Evolutionary conservation across 1,140 invertebrate genomes (phyloP).

Genomic region (Zophobas atratus): DNA sequence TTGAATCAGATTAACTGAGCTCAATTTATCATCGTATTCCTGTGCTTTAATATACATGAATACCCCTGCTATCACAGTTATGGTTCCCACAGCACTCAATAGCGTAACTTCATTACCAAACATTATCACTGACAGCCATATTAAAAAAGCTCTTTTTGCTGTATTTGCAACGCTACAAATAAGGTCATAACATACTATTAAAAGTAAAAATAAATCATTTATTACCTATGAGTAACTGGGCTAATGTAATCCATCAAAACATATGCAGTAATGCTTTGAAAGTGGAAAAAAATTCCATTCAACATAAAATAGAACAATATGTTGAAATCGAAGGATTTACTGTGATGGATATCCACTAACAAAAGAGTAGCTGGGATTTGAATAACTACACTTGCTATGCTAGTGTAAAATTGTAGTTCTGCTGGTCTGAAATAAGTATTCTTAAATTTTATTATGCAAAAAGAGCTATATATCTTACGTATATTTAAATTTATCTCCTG

Average conservation of each 20-base stretch:
- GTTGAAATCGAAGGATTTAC: slow-evolving; percentile 71
- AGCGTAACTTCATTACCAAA: slow-evolving; percentile 87
- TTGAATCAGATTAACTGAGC: slow-evolving; percentile 64
- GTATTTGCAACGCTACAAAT: slow-evolving; percentile 87
- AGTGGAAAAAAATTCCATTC: slow-evolving; percentile 89
- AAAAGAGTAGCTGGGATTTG: slow-evolving; percentile 84
- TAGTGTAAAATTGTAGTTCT: slow-evolving; percentile 90
- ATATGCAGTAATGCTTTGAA: slow-evolving; percentile 90
- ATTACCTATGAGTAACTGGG: slow-evolving; percentile 89
- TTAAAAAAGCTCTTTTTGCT: slow-evolving; percentile 86
- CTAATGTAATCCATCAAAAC: slow-evolving; percentile 90
- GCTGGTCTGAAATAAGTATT: slow-evolving; percentile 77
- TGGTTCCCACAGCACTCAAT: slow-evolving; percentile 83
- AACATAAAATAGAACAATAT: slow-evolving; percentile 78
- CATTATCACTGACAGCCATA: slow-evolving; percentile 86
- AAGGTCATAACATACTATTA: too few species aligned
- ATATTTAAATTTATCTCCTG: slow-evolving; percentile 84
- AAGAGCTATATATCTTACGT: slow-evolving; percentile 75
- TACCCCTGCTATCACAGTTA: slow-evolving; percentile 83
- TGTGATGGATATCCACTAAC: slow-evolving; percentile 76
- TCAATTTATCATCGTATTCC: slow-evolving; percentile 70
- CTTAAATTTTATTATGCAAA: background rate
- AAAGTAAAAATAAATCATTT: background rate
- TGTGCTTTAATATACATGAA: slow-evolving; percentile 84
- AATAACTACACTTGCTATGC: slow-evolving; percentile 83